Evolutionary conservation across 2,113 vertebrate species (phyloP).

Genomic region (Coptodon bakossiorum): DNA sequence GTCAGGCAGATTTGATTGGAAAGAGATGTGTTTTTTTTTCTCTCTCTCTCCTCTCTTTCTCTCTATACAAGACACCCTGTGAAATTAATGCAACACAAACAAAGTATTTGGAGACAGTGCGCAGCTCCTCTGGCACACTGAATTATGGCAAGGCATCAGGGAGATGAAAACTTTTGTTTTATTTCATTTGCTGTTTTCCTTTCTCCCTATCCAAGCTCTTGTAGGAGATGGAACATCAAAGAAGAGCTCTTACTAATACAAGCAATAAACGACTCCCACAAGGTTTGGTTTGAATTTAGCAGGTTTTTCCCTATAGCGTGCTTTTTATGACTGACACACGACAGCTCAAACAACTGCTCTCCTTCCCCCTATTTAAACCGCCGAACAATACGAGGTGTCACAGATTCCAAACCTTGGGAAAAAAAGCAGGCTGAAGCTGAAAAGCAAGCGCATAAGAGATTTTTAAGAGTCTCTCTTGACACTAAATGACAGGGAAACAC

Average conservation of each 20-base stretch:
- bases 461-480: neutral
- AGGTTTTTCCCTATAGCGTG: neutral
- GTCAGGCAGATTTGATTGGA: conserved; percentile 36
- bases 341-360: neutral
- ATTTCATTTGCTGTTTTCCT: conserved; percentile 32
- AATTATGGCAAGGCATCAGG: conserved; percentile 41
- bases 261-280: conserved; percentile 53
- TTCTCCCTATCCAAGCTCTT: conserved; percentile 11
- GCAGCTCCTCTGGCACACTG: conserved; percentile 28
- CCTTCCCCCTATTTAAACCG: neutral
- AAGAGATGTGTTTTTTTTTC: neutral
- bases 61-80: conserved; percentile 12
- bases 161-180: conserved; percentile 57
- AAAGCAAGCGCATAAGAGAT: neutral
- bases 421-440: neutral
- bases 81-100: conserved; percentile 56
- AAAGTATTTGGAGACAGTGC: conserved; percentile 40
- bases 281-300: conserved; percentile 26
- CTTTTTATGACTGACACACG: conserved; percentile 42
- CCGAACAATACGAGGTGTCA: conserved; percentile 13
- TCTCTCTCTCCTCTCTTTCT: neutral
- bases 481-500: neutral
- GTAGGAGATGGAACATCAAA: conserved; percentile 59
- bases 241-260: conserved; percentile 48
- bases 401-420: neutral